These are phyloP conservation scores for Clupea harengus DNA, from an alignment of 2,113 vertebrate species.

Conservation along the genomic window DNA sequence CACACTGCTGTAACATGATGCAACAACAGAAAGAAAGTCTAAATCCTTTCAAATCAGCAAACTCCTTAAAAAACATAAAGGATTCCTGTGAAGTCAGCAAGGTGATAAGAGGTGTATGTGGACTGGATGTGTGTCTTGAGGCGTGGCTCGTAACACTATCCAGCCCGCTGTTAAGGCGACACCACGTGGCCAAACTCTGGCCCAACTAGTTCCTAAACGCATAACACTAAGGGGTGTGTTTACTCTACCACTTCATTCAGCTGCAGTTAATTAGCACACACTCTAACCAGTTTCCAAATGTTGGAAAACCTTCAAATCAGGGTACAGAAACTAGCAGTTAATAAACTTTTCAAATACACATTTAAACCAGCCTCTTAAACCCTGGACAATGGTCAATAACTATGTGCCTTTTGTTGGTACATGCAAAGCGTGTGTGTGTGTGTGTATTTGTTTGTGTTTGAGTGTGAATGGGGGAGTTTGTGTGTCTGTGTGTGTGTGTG, in stretches of 20 bases:
- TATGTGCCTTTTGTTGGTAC: background rate
- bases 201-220: background rate
- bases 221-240: background rate
- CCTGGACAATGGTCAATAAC: background rate
- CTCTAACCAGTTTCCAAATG: background rate
- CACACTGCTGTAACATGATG: background rate
- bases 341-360: background rate
- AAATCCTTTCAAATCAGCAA: no score
- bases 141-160: background rate
- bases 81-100: no score
- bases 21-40: no score
- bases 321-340: background rate
- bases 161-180: background rate
- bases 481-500: conserved; percentile 9
- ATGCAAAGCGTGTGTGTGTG: background rate
- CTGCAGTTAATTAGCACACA: no score
- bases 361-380: background rate
- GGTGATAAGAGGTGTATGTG: no score
- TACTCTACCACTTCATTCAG: background rate
- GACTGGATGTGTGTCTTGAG: background rate
- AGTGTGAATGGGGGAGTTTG: background rate
- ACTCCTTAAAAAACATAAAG: no score
- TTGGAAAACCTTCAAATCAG: background rate
- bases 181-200: background rate
- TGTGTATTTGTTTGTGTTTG: background rate